Base-by-base conservation (phyloP, 2,888 invertebrate genomes). In the Branchinecta sandiegonensis region DNA sequence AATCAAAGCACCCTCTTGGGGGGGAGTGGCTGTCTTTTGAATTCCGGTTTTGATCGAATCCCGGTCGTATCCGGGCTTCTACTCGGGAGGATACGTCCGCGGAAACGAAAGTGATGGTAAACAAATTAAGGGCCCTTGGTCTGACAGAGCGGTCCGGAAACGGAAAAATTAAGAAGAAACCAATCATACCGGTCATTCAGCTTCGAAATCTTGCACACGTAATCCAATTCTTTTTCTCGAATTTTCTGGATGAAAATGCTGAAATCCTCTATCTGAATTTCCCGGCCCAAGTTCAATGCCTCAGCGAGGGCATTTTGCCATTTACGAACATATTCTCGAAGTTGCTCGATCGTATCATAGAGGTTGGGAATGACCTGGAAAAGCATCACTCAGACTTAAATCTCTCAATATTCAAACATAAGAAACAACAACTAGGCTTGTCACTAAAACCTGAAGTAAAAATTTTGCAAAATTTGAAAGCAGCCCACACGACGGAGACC, bases 281-380 rank as follows among this genome's bases (percentile, higher is more conserved):
- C 63, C n/a, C 11, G 14, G 23, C 10, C 63, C 8, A 56, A n/a
- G 14, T 56, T 56, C 9, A 56, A 17, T 17, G 9, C n/a, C 23
- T 56, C 63, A 17, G 14, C 23, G 14, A 56, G 23, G 11, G 14
- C 23, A 10, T 56, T 56, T 10, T 56, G 63, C 63, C 63, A 56
- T 56, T 56, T 56, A n/a, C 23, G 14, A 56, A n/a, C 23, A 9
- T 56, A n/a, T 9, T 23, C 14, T 23, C 23, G n/a, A 8, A 56
- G 23, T 56, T 56, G n/a, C 23, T 56, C 63, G 10, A 56, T 56
- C 8, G 63, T 56, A 23, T 56, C 11, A 56, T 56, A 56, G 12
- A 56, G 63, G 23, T 56, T 23, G 23, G 63, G 63, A 56, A 56
- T 56, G 9, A 56, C 63, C 63, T 56, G 10, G 14, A 56, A 56